phyloP scores from a whole-genome alignment of 2,888 invertebrate genomes.

The Andrena chrysosceles region DNA sequence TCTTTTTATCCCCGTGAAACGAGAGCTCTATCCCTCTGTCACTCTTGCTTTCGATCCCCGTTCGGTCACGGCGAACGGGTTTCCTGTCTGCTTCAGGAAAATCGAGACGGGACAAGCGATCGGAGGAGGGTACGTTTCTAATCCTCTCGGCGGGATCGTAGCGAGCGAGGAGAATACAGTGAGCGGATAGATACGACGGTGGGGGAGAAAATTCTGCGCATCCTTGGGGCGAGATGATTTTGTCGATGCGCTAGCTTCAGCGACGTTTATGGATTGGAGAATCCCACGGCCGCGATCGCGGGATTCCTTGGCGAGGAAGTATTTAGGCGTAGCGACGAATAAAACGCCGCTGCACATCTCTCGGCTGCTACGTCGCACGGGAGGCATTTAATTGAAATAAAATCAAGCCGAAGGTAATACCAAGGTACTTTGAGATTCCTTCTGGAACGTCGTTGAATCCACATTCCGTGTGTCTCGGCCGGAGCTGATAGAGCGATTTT shows the following conservation, averaged over 20 bases:
- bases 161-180: neutral
- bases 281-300: neutral
- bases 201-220: neutral
- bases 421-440: conserved; percentile 52
- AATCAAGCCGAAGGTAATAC: conserved; percentile 55
- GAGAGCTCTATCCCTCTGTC: conserved; percentile 54
- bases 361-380: neutral
- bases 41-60: conserved; percentile 43
- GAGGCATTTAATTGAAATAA: conserved; percentile 51
- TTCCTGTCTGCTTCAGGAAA: conserved; percentile 51
- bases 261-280: neutral
- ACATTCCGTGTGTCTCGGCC: conserved; percentile 63
- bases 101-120: conserved; percentile 48
- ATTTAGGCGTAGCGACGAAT: neutral
- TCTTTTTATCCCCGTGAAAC: conserved; percentile 59
- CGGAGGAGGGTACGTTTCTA: conserved; percentile 32
- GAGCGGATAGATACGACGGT: no score
- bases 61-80: conserved; percentile 52
- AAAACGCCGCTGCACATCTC: neutral
- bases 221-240: neutral
- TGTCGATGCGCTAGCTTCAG: neutral
- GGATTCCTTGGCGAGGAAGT: neutral
- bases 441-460: conserved; percentile 59
- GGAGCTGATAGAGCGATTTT: conserved; percentile 82
- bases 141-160: conserved; percentile 21